Evolutionary conservation across 2,888 invertebrate species (phyloP).

Genomic region (Troides oblongomaculatus): DNA sequence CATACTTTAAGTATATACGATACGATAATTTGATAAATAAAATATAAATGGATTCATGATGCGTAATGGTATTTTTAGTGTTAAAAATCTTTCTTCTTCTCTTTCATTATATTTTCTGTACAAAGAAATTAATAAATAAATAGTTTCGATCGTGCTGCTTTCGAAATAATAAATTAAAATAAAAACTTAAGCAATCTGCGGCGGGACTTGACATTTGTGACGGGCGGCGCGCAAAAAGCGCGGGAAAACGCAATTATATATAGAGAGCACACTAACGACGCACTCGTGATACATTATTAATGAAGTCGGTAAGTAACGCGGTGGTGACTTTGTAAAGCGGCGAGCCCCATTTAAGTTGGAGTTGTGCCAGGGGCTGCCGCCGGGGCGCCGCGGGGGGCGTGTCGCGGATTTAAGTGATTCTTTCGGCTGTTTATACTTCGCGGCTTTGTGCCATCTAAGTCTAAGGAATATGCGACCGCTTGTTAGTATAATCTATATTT

Average conservation of each 20-base stretch:
- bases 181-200: not conserved
- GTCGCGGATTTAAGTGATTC: constrained; percentile 22
- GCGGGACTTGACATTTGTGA: constrained; percentile 7
- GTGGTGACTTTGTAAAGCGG: constrained; percentile 47
- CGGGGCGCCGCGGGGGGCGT: constrained; percentile 39
- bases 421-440: constrained; percentile 19
- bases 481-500: too few relatives aligned
- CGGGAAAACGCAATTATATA: constrained; percentile 20
- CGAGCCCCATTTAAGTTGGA: constrained; percentile 67
- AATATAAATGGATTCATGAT: too few relatives aligned
- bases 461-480: too few relatives aligned
- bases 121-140: too few relatives aligned
- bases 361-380: constrained; percentile 58
- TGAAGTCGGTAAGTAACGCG: constrained; percentile 52
- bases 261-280: constrained; percentile 28
- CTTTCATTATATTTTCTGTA: too few relatives aligned
- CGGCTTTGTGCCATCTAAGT: not conserved
- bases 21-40: too few relatives aligned
- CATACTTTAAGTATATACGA: too few relatives aligned
- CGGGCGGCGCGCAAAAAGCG: constrained; percentile 25
- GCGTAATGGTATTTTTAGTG: too few relatives aligned
- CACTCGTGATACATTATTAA: constrained; percentile 59
- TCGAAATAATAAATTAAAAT: not conserved
- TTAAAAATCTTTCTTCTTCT: too few relatives aligned
- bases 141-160: too few relatives aligned